phyloP scores from a whole-genome alignment of 2,113 vertebrate genomes.

The Maccullochella peelii region DNA sequence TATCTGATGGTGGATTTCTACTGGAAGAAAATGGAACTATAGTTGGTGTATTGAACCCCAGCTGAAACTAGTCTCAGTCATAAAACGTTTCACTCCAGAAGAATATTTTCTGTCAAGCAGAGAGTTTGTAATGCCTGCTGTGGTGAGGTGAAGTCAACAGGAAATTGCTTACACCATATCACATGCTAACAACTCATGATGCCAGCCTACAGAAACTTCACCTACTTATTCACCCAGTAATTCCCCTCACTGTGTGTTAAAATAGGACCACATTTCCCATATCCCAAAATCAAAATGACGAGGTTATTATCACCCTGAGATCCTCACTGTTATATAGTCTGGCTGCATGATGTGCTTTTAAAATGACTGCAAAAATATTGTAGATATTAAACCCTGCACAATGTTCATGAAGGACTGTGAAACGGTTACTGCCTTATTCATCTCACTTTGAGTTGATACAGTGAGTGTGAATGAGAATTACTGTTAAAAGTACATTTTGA shows the following conservation, averaged over 20 bases:
- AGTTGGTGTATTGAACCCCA: not conserved
- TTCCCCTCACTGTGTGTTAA: not conserved
- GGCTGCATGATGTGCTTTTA: not conserved
- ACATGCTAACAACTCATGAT: not conserved
- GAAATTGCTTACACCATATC: not conserved
- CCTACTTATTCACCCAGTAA: not conserved
- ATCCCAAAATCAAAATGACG: not conserved
- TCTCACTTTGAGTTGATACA: not conserved
- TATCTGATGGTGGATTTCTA: not conserved
- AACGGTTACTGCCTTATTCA: constrained; percentile 1
- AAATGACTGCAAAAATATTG: not conserved
- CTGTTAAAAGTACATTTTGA: not conserved
- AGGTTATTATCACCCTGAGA: too few species aligned
- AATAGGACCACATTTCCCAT: not conserved
- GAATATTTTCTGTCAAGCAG: not conserved
- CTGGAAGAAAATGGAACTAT: not conserved
- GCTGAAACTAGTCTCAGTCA: not conserved
- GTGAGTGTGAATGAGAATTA: not conserved
- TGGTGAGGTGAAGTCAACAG: not conserved
- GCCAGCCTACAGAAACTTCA: not conserved
- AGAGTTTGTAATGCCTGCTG: not conserved
- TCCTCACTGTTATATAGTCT: not conserved
- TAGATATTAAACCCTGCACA: not conserved
- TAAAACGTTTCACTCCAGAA: not conserved
- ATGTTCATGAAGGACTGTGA: not conserved